Percentiles rank a stretch among this genome's conserved stretches.
Conservation (phyloP, 2,797 vertebrate genomes). For the Poecilia gillii region DNA sequence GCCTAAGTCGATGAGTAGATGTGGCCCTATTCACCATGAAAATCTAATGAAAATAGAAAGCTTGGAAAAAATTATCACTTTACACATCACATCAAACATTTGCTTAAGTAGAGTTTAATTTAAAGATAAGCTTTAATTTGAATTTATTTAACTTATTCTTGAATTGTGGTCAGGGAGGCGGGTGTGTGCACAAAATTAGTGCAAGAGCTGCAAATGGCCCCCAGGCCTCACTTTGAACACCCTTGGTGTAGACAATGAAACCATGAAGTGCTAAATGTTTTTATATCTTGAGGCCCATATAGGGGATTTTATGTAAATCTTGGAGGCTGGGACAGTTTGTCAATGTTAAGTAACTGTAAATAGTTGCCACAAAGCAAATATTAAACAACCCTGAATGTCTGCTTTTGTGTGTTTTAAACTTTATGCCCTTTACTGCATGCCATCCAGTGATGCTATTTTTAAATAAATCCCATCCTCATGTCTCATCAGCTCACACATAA, state of each 20-base stretch:
- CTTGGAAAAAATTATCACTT: too few species aligned
- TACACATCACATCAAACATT: too few species aligned
- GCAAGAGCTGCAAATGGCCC: too few species aligned
- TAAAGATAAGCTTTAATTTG: too few species aligned
- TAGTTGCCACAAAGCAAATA: neutral
- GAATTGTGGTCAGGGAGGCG: too few species aligned
- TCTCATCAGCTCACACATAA: constrained; percentile 1
- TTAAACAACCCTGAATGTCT: neutral
- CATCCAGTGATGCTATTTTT: neutral
- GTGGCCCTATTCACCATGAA: too few species aligned
- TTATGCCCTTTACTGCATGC: neutral
- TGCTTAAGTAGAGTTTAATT: too few species aligned
- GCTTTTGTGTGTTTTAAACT: neutral
- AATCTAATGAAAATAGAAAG: too few species aligned
- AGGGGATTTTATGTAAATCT: neutral
- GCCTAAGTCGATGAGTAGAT: too few species aligned
- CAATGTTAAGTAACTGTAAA: neutral
- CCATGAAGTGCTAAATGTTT: neutral
- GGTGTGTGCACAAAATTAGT: too few species aligned
- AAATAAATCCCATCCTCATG: neutral
- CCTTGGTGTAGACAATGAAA: neutral
- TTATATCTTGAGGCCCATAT: neutral
- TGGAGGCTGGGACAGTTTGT: neutral
- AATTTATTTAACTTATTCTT: too few species aligned
- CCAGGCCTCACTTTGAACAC: too few species aligned